phyloP scores from a whole-genome alignment of 2,888 invertebrate genomes.

The Lasioglossum villosulum region DNA sequence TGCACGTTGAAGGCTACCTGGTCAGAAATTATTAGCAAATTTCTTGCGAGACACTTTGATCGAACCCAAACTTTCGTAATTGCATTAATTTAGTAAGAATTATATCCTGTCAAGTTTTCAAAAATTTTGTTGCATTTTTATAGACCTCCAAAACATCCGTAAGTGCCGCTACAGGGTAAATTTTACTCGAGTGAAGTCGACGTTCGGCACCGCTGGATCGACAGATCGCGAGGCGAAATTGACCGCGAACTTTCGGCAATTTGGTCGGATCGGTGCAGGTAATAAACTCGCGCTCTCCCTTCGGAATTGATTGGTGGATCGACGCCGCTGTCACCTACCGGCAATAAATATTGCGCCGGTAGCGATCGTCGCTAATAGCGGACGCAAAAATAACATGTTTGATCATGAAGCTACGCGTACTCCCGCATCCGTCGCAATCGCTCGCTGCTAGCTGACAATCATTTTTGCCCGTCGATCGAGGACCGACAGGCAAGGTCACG shows the following conservation, averaged over 20 bases:
- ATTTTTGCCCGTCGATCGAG: conserved; percentile 39
- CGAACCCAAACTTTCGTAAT: no score
- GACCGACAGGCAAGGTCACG: conserved; percentile 62
- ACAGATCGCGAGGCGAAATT: conserved; percentile 58
- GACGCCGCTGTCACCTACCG: not conserved
- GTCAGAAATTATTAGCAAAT: no score
- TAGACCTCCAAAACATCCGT: no score
- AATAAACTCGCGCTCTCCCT: conserved; percentile 64
- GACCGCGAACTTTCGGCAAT: conserved; percentile 73
- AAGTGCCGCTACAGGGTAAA: no score
- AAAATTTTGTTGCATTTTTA: no score
- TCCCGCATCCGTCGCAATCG: not conserved
- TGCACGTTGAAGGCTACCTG: no score
- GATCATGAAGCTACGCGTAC: not conserved
- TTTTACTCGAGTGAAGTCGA: not conserved
- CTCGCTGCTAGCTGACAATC: conserved; percentile 1
- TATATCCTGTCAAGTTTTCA: no score
- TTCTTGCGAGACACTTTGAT: no score
- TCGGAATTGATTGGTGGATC: conserved; percentile 17
- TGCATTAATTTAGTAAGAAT: no score
- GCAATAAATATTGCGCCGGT: conserved; percentile 18
- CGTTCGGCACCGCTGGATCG: not conserved
- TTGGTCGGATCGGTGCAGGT: conserved; percentile 62
- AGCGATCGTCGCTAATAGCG: not conserved
- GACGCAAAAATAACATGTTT: not conserved